These are phyloP conservation scores for Thamnaconus septentrionalis DNA, from an alignment of 2,113 vertebrate species.

Conservation along the genomic window DNA sequence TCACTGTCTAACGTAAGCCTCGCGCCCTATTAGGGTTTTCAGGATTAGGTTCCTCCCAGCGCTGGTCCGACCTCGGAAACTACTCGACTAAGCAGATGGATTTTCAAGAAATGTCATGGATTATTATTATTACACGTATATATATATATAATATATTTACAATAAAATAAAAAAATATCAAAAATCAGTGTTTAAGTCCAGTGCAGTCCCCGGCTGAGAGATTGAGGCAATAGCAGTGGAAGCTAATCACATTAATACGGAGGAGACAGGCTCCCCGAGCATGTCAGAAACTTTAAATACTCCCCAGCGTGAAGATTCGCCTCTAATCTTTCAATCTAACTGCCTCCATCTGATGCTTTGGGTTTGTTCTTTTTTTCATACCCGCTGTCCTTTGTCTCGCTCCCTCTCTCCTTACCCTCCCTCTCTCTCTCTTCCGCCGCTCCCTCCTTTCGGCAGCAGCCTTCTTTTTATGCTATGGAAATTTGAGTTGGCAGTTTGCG, in stretches of 20 bases:
- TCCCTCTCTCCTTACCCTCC: slow-evolving; percentile 37
- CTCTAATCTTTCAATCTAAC: slow-evolving; percentile 43
- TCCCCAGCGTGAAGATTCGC: slow-evolving; percentile 15
- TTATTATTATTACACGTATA: slow-evolving; percentile 24
- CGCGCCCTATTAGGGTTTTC: slow-evolving; percentile 51
- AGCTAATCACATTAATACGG: slow-evolving; percentile 37
- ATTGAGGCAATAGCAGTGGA: slow-evolving; percentile 20
- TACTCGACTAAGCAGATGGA: slow-evolving; percentile 30
- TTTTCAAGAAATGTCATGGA: slow-evolving; percentile 34
- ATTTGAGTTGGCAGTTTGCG: slow-evolving; percentile 71
- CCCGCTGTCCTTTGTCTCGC: slow-evolving; percentile 25
- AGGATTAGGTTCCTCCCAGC: slow-evolving; percentile 52
- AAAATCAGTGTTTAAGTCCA: slow-evolving; percentile 19
- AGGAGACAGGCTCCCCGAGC: slow-evolving; percentile 9
- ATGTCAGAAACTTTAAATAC: slow-evolving; percentile 31
- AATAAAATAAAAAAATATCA: neutral
- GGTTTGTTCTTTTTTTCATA: slow-evolving; percentile 17
- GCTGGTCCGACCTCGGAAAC: slow-evolving; percentile 37
- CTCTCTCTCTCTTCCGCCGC: slow-evolving; percentile 32
- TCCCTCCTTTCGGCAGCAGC: slow-evolving; percentile 7
- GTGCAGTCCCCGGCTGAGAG: slow-evolving; percentile 5
- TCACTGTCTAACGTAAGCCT: slow-evolving; percentile 66
- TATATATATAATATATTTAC: no score
- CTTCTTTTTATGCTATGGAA: slow-evolving; percentile 53
- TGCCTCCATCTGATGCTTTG: slow-evolving; percentile 23